A percentile compares a stretch with the other conserved stretches of the same genome.
phyloP scores from a whole-genome alignment of 2,888 invertebrate genomes.

The Lamellibrachia columna region DNA sequence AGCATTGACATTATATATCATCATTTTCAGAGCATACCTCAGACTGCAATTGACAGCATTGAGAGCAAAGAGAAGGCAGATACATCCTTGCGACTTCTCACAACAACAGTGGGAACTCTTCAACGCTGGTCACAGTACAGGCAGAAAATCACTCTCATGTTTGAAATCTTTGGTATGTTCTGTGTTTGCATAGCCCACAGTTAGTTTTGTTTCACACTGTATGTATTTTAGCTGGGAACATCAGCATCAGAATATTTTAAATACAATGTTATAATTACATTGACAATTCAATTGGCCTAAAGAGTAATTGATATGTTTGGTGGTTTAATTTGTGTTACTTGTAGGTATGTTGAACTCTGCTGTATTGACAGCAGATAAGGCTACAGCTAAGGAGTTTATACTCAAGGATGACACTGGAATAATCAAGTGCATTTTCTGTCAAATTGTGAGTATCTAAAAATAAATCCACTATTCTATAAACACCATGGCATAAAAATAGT shows the following conservation, averaged over 20 bases:
- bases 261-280: background rate
- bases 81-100: background rate
- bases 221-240: background rate
- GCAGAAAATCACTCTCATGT: constrained; percentile 28
- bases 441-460: background rate
- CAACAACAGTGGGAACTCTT: background rate
- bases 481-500: background rate
- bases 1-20: background rate
- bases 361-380: background rate
- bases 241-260: background rate
- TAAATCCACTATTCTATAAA: background rate
- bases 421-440: background rate
- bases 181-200: background rate
- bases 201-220: background rate
- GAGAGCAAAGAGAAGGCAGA: background rate
- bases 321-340: background rate
- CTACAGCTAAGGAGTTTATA: background rate
- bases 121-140: constrained; percentile 29
- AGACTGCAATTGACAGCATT: background rate
- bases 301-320: background rate
- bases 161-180: constrained; percentile 30
- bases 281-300: background rate
- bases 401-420: background rate
- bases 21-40: background rate
- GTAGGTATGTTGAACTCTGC: background rate